Percentiles rank a stretch among this genome's conserved stretches.
phyloP scores from a whole-genome alignment of 92 coral and sea anemone species.

The Micromussa lordhowensis region DNA sequence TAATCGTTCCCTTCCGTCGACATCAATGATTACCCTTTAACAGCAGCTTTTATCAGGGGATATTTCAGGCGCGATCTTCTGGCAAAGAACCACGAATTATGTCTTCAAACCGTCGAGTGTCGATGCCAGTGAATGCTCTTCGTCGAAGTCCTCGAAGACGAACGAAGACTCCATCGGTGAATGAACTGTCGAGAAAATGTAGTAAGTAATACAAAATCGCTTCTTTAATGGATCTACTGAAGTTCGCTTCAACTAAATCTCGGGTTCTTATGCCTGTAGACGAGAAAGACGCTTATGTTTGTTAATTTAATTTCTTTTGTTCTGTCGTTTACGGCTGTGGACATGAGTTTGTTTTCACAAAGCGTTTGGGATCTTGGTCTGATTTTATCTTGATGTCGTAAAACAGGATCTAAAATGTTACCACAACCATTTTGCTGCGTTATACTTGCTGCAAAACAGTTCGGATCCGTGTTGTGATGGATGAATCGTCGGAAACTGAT shows the following conservation, averaged over 20 bases:
- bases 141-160: slow-evolving; percentile 92
- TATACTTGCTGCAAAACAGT: not conserved
- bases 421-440: not conserved
- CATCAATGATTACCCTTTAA: not conserved
- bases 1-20: slow-evolving; percentile 27
- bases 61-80: slow-evolving; percentile 20
- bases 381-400: not conserved
- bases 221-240: no score
- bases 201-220: slow-evolving; percentile 68
- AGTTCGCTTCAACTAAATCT: not conserved
- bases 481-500: not conserved
- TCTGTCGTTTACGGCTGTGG: not conserved
- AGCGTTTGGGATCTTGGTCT: not conserved
- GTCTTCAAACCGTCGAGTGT: slow-evolving; percentile 77
- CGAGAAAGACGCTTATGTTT: not conserved
- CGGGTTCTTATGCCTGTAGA: not conserved
- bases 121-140: slow-evolving; percentile 47
- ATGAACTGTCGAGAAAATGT: slow-evolving; percentile 89
- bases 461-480: not conserved
- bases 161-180: slow-evolving; percentile 96
- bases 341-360: not conserved
- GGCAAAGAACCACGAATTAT: slow-evolving; percentile 30
- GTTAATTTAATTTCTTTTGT: slow-evolving; percentile 16
- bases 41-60: not conserved
- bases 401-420: not conserved